Evolutionary conservation across 2,113 vertebrate genomes (phyloP).

Genomic region (Serilophus lunatus): DNA sequence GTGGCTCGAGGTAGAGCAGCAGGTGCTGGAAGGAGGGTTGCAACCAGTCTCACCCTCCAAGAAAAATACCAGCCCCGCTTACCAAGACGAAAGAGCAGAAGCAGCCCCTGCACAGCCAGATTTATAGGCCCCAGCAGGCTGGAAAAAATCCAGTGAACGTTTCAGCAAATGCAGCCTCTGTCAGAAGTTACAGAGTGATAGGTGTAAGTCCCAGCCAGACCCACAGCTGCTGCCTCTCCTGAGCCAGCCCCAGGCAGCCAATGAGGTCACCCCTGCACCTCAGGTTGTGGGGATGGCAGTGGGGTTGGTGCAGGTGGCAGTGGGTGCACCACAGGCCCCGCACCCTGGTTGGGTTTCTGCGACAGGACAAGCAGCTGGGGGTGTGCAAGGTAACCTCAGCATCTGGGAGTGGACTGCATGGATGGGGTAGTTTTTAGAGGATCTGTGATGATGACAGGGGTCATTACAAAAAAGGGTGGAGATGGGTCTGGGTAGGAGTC

Average conservation of each 20-base stretch:
- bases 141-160: conserved; percentile 56
- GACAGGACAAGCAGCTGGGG: background rate
- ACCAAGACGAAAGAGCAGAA: conserved; percentile 21
- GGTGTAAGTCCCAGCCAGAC: background rate
- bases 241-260: background rate
- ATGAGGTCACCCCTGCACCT: conserved; percentile 49
- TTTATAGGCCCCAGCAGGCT: conserved; percentile 55
- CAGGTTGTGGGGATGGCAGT: background rate
- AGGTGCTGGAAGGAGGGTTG: conserved; percentile 51
- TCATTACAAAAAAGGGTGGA: background rate
- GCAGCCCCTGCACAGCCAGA: conserved; percentile 26
- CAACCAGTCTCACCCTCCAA: conserved; percentile 45
- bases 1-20: conserved; percentile 7
- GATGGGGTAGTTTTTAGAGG: background rate
- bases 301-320: background rate
- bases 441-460: background rate
- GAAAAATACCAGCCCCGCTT: conserved; percentile 56
- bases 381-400: background rate
- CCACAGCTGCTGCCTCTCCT: conserved; percentile 10
- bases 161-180: conserved; percentile 50
- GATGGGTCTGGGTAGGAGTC: background rate
- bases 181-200: conserved; percentile 57
- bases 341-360: background rate
- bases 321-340: background rate
- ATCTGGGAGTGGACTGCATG: background rate